Base-by-base conservation (phyloP, 1,140 invertebrate species). In the Trichomalopsis sarcophagae region DNA sequence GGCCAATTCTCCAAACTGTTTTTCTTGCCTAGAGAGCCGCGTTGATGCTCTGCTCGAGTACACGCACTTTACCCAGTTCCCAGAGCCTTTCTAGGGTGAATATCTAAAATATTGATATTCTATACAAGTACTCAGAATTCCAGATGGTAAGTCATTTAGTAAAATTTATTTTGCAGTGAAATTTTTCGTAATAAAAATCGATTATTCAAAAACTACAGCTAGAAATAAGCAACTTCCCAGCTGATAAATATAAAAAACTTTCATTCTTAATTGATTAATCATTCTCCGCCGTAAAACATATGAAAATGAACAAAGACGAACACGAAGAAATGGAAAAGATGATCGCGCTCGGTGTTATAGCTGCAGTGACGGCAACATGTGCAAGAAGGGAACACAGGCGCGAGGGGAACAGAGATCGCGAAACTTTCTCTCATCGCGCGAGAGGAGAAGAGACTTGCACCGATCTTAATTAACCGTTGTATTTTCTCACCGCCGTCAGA, bases 401-500 rank as follows among this genome's bases (percentile, higher is more conserved):
- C 86, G 86, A 84, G 74, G 77, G 86, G 84, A 86, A 86, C 86
- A 87, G 86, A 87, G 86, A 87, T 84, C 84, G 81, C 84, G 77
- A 88, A 87, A 90, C 88, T 90, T 90, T 89, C 89, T 88, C 88
- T 50, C 21, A 2, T 87, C 84, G 84, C 84, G 84, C 30, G 36
- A 85, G 66, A 81, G 87, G 77, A 40, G 55, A 62, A 36, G 69
- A 76, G 36, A 81, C 86, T 88, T 86, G 79, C 84, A 85, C 69
- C 76, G 84, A 89, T 89, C 87, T 88, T 90, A 91, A 92, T 91
- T 92, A 91, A 88, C 85, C 85, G 27, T 81, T 75, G 85, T 75
- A 84, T 87, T 89, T 88, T 89, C 89, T 89, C 88, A 82, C 79
- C 2, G 27, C 11, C 30, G 9, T 21, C 40, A 27, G 0, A 2